Conservation (phyloP, 2,888 invertebrate species). For the Argyresthia goedartella region DNA sequence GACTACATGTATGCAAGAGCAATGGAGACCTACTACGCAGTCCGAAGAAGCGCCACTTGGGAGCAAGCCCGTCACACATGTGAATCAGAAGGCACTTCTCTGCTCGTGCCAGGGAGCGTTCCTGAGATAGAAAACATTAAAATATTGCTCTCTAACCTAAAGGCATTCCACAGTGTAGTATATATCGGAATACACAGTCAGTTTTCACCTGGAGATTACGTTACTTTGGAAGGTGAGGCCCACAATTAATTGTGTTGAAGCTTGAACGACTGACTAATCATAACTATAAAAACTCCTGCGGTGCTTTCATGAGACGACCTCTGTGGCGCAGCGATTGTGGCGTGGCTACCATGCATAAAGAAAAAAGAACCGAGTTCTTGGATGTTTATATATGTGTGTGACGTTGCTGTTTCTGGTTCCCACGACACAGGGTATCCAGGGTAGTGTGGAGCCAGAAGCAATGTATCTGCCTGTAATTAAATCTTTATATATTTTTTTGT, state of each 20-base stretch:
- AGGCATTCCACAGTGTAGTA: conserved; percentile 30
- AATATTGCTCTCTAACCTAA: conserved; percentile 35
- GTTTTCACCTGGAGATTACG: conserved; percentile 29
- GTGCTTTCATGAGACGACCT: too few relatives aligned
- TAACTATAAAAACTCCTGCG: too few relatives aligned
- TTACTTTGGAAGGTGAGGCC: conserved; percentile 26
- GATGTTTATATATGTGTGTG: too few relatives aligned
- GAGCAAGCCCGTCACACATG: conserved; percentile 33
- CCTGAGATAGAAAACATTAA: conserved; percentile 36
- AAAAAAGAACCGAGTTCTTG: too few relatives aligned
- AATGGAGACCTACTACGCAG: conserved; percentile 31
- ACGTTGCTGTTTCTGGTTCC: too few relatives aligned
- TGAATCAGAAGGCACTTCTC: conserved; percentile 30
- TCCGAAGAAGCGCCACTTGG: conserved; percentile 35
- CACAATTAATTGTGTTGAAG: not conserved
- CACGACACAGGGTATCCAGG: too few relatives aligned
- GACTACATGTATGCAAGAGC: conserved; percentile 37
- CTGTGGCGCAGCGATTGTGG: too few relatives aligned
- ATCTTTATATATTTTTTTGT: too few relatives aligned
- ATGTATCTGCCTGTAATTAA: too few relatives aligned
- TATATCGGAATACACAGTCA: conserved; percentile 34
- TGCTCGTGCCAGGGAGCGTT: conserved; percentile 28
- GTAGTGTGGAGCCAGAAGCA: too few relatives aligned
- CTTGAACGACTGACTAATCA: too few relatives aligned
- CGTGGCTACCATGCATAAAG: too few relatives aligned